Conservation (phyloP, 2,113 vertebrate species). For the Tragelaphus strepsiceros region DNA sequence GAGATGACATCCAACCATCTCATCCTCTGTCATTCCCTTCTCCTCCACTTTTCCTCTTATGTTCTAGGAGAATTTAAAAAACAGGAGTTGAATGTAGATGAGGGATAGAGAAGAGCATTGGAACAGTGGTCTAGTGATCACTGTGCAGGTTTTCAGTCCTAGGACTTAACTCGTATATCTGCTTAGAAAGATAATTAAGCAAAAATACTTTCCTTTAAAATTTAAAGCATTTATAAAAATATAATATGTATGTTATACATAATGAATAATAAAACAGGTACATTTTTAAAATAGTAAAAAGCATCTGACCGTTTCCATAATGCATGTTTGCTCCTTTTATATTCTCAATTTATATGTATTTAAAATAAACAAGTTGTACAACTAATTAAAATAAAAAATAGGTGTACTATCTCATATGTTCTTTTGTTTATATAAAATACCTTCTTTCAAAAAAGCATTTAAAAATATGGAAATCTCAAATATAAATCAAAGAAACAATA, state of each 20-base stretch:
- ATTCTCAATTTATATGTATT: background rate
- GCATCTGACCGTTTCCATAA: fast-evolving
- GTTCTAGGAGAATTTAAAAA: background rate
- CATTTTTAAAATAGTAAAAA: background rate
- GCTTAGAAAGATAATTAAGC: background rate
- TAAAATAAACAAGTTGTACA: background rate
- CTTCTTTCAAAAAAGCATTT: background rate
- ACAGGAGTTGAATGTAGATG: background rate
- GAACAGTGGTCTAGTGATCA: background rate
- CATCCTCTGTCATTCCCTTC: background rate
- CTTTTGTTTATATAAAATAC: background rate
- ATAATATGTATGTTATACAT: background rate
- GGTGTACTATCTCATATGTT: background rate
- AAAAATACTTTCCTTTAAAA: background rate
- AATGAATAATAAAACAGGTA: background rate
- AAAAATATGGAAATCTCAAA: background rate
- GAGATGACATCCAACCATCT: background rate
- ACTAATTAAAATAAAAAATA: background rate
- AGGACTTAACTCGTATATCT: background rate
- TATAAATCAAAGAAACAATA: background rate
- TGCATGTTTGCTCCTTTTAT: background rate
- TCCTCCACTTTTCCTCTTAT: background rate
- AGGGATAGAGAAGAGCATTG: background rate
- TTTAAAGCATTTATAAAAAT: background rate
- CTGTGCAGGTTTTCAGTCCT: background rate